Conservation (phyloP, 2,888 invertebrate genomes). For the Heteropelma amictum region DNA sequence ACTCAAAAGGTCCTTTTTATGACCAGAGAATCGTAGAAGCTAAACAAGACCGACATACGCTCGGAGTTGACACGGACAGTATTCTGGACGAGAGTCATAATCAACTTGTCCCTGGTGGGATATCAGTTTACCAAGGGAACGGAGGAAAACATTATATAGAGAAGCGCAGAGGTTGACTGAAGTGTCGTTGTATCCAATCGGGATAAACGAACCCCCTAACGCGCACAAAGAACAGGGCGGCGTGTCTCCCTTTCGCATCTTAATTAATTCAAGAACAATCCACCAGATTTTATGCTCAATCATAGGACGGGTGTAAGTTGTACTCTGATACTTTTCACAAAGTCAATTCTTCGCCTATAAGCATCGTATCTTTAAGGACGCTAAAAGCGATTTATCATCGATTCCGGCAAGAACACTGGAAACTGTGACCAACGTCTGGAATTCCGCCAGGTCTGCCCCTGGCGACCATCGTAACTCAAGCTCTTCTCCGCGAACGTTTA, state of each 20-base stretch:
- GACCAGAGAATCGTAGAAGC: not conserved
- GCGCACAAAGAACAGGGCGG: no score
- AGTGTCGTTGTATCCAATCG: no score
- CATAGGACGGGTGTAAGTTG: no score
- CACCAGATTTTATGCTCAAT: no score
- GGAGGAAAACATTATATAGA: no score
- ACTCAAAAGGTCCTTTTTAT: not conserved
- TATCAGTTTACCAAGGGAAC: not conserved
- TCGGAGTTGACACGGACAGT: not conserved
- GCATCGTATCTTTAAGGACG: no score
- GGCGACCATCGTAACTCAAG: not conserved
- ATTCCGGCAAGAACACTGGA: not conserved
- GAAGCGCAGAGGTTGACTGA: no score
- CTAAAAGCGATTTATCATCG: not conserved
- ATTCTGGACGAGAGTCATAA: not conserved
- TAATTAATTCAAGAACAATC: no score
- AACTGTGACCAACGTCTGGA: not conserved
- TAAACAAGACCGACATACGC: not conserved
- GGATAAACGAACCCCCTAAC: no score
- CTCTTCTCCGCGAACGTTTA: not conserved
- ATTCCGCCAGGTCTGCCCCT: slow-evolving; percentile 1
- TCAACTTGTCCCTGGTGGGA: not conserved
- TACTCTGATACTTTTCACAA: no score
- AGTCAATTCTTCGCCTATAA: no score
- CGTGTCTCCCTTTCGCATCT: no score